Base-by-base conservation (phyloP, 2,797 vertebrate species). In the Eleutherodactylus coqui region DNA sequence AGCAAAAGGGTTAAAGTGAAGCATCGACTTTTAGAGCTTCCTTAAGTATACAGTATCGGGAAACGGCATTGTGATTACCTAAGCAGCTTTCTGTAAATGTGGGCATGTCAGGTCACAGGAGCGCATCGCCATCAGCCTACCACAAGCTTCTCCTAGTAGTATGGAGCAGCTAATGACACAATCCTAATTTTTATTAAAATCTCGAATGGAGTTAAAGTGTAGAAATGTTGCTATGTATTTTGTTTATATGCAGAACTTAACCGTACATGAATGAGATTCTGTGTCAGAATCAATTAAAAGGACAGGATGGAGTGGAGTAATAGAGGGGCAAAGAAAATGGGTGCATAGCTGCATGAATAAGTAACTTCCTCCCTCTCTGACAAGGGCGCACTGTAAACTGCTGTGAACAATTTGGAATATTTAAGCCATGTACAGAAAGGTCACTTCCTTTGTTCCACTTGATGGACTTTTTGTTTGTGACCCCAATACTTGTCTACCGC, bases 371-470 rank as follows among this genome's bases (percentile, higher is more conserved):
- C 81, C 75, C 60, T 49, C 81, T 27, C 73, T 32, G 70, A 41
- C 70, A 82, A 70, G 47, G 72, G 38, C 43, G 67, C 81, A 69
- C 75, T 84, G 76, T 84, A 79, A 73, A 77, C 58, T 82, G 72
- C 73, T 82, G 58, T 53, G 75, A 82, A 87, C 51, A 34, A 84
- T 87, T 84, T 84, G 24, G 69, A 87, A 80, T 79, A 84, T 79
- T 84, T 84, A 62, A 84, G 69, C 82, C 45, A 51, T 75, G 55
- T 53, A 43, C 64, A 67, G 9, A 49, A 55, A 69, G 82, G 82
- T 79, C 76, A 75, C 36, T 79, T 80, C 67, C 76, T 80, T 80
- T 87, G 82, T 86, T 77, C 34, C 72, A 82, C 69, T 75, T 19
- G 34, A 87, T 49, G 67, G 82, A 34, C 82, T 73, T 58, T 79